Conservation (phyloP, 2,113 vertebrate genomes). For the Myiopsitta monachus region DNA sequence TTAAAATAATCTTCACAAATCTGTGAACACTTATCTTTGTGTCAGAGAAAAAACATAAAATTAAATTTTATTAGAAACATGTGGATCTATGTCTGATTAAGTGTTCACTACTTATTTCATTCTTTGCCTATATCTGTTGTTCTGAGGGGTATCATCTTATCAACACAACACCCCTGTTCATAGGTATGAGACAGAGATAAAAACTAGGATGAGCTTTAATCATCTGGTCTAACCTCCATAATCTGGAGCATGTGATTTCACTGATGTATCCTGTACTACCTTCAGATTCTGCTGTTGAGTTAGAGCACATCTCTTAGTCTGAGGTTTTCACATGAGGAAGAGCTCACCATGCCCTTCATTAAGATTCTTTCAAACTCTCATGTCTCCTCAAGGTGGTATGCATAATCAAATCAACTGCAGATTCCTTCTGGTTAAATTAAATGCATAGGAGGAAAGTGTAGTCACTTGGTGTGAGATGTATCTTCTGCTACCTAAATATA, state of each 20-base stretch:
- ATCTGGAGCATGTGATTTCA: not conserved
- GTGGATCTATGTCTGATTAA: not conserved
- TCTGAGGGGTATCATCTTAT: not conserved
- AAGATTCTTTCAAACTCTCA: not conserved
- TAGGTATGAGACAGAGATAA: not conserved
- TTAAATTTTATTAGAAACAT: not conserved
- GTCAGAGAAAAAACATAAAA: not conserved
- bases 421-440: not conserved
- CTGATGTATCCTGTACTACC: not conserved
- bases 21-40: not conserved
- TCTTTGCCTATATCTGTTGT: not conserved
- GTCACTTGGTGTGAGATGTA: not conserved
- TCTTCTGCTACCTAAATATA: constrained; percentile 10
- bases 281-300: not conserved
- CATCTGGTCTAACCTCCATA: not conserved
- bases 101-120: not conserved
- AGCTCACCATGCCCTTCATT: not conserved
- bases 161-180: not conserved
- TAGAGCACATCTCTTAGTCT: not conserved
- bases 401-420: not conserved
- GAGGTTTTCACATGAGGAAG: not conserved
- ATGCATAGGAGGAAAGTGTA: not conserved
- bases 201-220: not conserved
- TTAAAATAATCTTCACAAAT: not conserved
- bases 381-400: not conserved